These are phyloP conservation scores for Drosophila hydei DNA, from an alignment of 1,140 invertebrate species.

Conservation along the genomic window DNA sequence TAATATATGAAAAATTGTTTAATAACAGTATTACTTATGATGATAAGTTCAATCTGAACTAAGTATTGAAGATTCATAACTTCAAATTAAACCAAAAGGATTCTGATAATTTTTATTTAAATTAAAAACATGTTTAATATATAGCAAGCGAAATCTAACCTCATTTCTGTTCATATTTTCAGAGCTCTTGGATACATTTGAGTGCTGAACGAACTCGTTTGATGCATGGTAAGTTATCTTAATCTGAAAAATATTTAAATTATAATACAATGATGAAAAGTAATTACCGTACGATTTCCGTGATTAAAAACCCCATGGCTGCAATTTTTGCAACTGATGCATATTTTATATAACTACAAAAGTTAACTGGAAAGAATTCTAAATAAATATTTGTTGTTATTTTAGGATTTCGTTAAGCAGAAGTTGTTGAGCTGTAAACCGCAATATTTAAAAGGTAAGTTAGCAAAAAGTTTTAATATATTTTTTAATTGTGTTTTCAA, in stretches of 20 bases:
- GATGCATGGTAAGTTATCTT: slow-evolving; percentile 9
- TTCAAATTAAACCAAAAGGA: slow-evolving; percentile 10
- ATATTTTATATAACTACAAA: neutral
- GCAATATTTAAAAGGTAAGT: slow-evolving; percentile 26
- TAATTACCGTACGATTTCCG: slow-evolving; percentile 72
- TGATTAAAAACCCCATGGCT: slow-evolving; percentile 69
- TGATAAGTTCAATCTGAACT: slow-evolving; percentile 1
- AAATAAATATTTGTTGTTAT: neutral
- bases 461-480: neutral
- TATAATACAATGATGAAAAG: slow-evolving; percentile 51
- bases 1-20: neutral
- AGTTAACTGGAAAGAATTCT: too few relatives aligned
- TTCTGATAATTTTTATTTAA: neutral
- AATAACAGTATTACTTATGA: neutral
- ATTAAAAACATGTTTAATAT: neutral
- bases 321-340: slow-evolving; percentile 74
- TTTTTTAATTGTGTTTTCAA: neutral
- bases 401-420: slow-evolving; percentile 24
- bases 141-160: slow-evolving; percentile 30
- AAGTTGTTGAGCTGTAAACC: too few relatives aligned
- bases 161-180: slow-evolving; percentile 2
- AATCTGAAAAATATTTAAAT: neutral
- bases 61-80: neutral
- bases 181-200: neutral
- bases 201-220: neutral